These are phyloP conservation scores for Andrena bicolor DNA, from an alignment of 2,888 invertebrate species.

Conservation along the genomic window DNA sequence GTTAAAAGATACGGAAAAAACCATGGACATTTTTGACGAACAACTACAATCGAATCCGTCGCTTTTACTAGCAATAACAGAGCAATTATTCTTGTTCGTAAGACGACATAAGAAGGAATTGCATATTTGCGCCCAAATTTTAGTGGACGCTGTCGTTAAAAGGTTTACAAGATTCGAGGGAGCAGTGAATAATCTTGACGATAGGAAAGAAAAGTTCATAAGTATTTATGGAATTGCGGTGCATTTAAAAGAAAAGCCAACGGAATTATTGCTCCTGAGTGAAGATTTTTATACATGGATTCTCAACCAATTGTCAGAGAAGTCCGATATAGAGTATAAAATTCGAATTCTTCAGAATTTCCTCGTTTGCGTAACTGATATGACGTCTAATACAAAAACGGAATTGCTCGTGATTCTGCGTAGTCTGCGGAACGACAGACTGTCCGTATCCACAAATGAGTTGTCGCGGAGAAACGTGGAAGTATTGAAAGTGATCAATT, in stretches of 20 bases:
- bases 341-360: conserved; percentile 76
- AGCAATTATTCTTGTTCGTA: conserved; percentile 77
- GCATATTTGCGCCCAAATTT: conserved; percentile 42
- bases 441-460: conserved; percentile 19
- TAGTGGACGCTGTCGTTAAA: conserved; percentile 72
- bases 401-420: conserved; percentile 69
- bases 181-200: conserved; percentile 65
- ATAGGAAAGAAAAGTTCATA: conserved; percentile 74
- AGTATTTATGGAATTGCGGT: conserved; percentile 77
- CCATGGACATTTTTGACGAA: conserved; percentile 71
- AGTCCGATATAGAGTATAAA: conserved; percentile 72
- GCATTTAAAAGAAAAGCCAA: conserved; percentile 71
- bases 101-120: conserved; percentile 69
- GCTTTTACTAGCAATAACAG: conserved; percentile 76
- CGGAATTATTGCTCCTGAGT: conserved; percentile 57
- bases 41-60: conserved; percentile 70
- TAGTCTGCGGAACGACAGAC: conserved; percentile 59
- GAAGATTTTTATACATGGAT: conserved; percentile 77
- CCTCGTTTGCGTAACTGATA: conserved; percentile 74
- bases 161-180: conserved; percentile 68
- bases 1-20: conserved; percentile 69
- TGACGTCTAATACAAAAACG: conserved; percentile 49
- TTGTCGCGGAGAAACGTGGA: conserved; percentile 35
- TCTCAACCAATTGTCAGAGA: conserved; percentile 65
- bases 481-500: conserved; percentile 68